Evolutionary conservation across 1,140 invertebrate species (phyloP).

Genomic region (Acromyrmex heyeri): DNA sequence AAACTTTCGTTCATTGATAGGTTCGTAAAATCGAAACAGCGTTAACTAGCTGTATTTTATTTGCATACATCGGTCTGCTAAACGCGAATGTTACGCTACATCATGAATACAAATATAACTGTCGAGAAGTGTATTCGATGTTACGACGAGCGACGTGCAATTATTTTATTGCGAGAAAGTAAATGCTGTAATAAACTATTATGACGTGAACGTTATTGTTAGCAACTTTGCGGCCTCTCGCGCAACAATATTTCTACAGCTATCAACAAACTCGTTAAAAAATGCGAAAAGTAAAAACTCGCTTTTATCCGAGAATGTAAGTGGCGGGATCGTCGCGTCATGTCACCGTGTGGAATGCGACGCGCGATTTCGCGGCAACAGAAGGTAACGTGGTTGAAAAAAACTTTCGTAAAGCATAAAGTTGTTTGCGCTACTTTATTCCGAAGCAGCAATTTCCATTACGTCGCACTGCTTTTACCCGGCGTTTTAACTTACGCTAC

Average conservation of each 20-base stretch:
- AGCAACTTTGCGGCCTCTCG: background rate
- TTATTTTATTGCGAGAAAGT: slow-evolving; percentile 2
- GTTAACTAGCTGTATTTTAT: slow-evolving; percentile 6
- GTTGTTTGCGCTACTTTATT: slow-evolving; percentile 51
- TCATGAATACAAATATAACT: background rate
- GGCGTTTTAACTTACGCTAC: slow-evolving; percentile 49
- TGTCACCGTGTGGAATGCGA: background rate
- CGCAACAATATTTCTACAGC: background rate
- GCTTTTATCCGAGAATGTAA: slow-evolving; percentile 9
- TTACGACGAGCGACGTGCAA: slow-evolving; percentile 14
- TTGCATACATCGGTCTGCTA: background rate
- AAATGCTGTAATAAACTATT: background rate
- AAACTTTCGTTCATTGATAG: slow-evolving; percentile 24
- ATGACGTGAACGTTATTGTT: background rate
- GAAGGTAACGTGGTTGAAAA: slow-evolving; percentile 38
- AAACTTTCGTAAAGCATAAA: slow-evolving; percentile 40
- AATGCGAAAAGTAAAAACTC: background rate
- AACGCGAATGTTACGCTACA: background rate
- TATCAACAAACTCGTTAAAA: slow-evolving; percentile 11
- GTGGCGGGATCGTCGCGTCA: background rate
- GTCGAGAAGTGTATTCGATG: background rate
- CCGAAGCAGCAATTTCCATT: slow-evolving; percentile 42
- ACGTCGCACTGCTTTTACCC: slow-evolving; percentile 34
- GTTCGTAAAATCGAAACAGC: slow-evolving; percentile 15
- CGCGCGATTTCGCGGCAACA: slow-evolving; percentile 15